A percentile compares a stretch with the other conserved stretches of the same genome.
Conservation (phyloP, 2,797 vertebrate genomes). For the Simalia tracyae region DNA sequence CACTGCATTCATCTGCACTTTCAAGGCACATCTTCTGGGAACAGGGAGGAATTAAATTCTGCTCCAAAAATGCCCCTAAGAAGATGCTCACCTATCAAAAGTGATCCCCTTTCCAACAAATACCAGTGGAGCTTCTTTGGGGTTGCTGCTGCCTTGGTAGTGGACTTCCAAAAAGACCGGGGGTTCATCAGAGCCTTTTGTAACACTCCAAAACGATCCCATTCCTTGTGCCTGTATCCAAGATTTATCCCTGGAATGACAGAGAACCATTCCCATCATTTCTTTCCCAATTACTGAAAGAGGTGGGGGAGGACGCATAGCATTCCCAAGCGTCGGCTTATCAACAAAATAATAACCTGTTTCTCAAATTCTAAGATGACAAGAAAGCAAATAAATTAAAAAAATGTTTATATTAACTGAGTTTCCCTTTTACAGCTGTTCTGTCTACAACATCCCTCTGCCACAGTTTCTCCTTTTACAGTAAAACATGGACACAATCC, state of each 20-base stretch:
- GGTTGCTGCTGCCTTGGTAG: slow-evolving; percentile 81
- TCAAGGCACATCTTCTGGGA: not conserved
- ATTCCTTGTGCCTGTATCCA: slow-evolving; percentile 94
- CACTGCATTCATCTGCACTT: not conserved
- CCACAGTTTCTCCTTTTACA: not conserved
- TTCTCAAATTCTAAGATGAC: not conserved
- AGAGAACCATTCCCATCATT: not conserved
- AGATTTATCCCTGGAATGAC: slow-evolving; percentile 74
- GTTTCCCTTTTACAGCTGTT: not conserved
- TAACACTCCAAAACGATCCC: slow-evolving; percentile 94
- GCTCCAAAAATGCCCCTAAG: not conserved
- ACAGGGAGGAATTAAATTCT: not conserved
- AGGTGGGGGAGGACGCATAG: not conserved
- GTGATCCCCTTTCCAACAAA: slow-evolving; percentile 97
- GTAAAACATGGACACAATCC: not conserved
- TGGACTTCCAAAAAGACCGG: slow-evolving; percentile 94
- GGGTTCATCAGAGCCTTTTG: slow-evolving; percentile 92
- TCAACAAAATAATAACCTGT: not conserved
- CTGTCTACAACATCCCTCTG: not conserved
- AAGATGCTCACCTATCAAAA: slow-evolving; percentile 87
- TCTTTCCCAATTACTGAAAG: not conserved
- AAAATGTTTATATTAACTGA: not conserved
- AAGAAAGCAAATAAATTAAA: not conserved
- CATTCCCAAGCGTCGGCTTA: not conserved
- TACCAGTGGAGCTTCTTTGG: slow-evolving; percentile 80